Evolutionary conservation across 23 tunicate species (phyloP), one percentile per base, ranked within the genome.

Genomic region (Diplosoma virens): DNA sequence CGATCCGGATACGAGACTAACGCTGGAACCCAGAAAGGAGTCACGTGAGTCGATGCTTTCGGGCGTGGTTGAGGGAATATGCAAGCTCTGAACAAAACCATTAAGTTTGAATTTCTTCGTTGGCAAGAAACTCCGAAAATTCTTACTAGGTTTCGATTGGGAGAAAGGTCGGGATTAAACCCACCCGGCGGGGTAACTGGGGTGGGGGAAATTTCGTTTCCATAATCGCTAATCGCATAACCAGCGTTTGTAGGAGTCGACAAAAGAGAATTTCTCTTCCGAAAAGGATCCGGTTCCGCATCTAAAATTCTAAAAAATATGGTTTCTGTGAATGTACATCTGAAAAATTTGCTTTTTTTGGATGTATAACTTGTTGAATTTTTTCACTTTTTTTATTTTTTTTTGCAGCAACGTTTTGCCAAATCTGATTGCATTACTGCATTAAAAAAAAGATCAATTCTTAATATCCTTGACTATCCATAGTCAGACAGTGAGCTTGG

Each of bases 141-240:
- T 6, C 17, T 21, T 24, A 58, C 65, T 24, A 58, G 21, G 65
- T n/a, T 21, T 7, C 25, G 17, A 7, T 58, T 58, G 17, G 65
- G 65, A 14, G 65, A 58, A 14, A 58, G 25, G 65, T 45, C 28
- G 1, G n/a, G 32, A 1, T 34, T 33, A 66, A 86, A 86, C 37
- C 32, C 34, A 7, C 82, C 77, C 0, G 93, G 83, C 14, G 93
- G 85, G 7, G 93, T 82, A 20, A 79, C 30, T 2, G 93, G 93
- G 6, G 93, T 86, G 26, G 46, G 61, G 27, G 93, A 85, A 1
- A 50, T 47, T 11, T 67, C 84, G n/a, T 79, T 85, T 27, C 52
- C 56, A 30, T 85, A 77, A 31, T 54, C 68, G 3, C 50, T 32
- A 32, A 85, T 46, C 25, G 30, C 52, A 16, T 73, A 70, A 0